Evolutionary conservation across 2,797 vertebrate species (phyloP), one percentile per base, ranked within the genome.

Genomic region (Anableps anableps): DNA sequence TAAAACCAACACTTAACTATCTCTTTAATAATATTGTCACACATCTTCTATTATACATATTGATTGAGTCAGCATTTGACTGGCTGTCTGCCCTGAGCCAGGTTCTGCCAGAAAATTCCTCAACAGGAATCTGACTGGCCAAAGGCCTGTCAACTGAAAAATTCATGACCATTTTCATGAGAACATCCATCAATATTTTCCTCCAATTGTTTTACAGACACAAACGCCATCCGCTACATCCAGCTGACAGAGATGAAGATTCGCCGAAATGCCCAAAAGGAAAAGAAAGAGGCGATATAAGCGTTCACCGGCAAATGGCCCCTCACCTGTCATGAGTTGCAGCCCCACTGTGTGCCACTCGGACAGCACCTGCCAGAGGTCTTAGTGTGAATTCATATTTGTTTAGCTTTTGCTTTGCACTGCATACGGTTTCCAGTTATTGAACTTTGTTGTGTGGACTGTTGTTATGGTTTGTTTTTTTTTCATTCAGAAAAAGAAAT

Each of bases 201-300:
- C 89, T 93, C 85, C n/a, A 71, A 90, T 88, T 94, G 87, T 90
- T 87, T 87, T 78, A 31, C 96, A 99, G 99, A 99, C 95, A 99
- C 98, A 92, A 99, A 99, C 31, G 98, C 97, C 90, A 96, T 99
- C 95, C 97, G 98, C 90, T 99, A 99, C 84, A 99, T 99, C 94
- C 99, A 99, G 95, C 95, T 99, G 96, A 99, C 99, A 29, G 98
- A 99, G 95, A 98, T 99, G 97, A 99, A 99, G 93, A 97, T 99
- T 88, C 97, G 98, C 90, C 96, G 98, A 82, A 97, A 95, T 86
- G 96, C 97, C 91, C 99, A 98, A 92, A 96, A 95, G 94, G 98
- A 99, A 89, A 99, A 99, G 92, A 98, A 98, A 83, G 97, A 99
- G 90, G 94, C 96, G 77, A 91, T 96, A 87, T 99, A 97, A 97